phyloP scores from a whole-genome alignment of 2,113 vertebrate genomes.

The Pterocles gutturalis region DNA sequence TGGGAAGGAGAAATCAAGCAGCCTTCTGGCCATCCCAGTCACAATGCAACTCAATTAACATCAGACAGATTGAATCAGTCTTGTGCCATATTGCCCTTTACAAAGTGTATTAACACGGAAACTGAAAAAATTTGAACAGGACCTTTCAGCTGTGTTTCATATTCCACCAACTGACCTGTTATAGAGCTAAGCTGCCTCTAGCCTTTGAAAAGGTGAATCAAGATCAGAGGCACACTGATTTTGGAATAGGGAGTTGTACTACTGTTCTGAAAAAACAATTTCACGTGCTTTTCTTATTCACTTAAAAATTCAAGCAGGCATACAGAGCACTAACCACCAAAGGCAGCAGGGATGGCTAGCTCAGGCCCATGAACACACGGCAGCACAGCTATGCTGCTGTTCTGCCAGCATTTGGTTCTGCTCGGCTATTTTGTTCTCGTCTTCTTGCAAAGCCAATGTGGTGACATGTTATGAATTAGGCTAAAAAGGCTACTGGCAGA shows the following conservation, averaged over 20 bases:
- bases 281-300: background rate
- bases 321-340: background rate
- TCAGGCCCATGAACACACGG: background rate
- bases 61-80: background rate
- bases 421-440: background rate
- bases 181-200: background rate
- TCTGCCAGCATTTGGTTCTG: background rate
- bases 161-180: background rate
- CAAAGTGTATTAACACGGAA: background rate
- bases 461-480: fast-evolving
- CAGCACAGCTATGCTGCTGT: background rate
- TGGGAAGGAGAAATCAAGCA: background rate
- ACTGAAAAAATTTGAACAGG: background rate
- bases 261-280: background rate
- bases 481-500: background rate
- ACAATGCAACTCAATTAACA: background rate
- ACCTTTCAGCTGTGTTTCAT: background rate
- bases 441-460: background rate
- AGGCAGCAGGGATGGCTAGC: background rate
- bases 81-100: background rate
- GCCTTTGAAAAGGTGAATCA: background rate
- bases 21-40: background rate
- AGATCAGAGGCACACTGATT: background rate
- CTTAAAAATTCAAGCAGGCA: background rate
- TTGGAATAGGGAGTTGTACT: background rate